Evolutionary conservation across 2,113 vertebrate species (phyloP), one percentile per base, ranked within the genome.

Genomic region (Tachycineta bicolor): DNA sequence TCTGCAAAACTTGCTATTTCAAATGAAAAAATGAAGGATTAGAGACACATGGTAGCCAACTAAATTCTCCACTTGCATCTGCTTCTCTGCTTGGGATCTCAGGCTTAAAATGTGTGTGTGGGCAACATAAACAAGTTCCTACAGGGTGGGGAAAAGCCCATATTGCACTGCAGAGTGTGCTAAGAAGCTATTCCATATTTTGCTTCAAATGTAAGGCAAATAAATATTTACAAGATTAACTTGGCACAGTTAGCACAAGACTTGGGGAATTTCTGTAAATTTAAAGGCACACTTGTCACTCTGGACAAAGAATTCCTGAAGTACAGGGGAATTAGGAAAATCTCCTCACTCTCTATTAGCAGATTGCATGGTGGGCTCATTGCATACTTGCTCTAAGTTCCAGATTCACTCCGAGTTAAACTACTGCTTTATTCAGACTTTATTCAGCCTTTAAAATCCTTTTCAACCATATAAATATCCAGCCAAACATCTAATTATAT

Each of bases 401-500:
- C 26, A 56, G 50, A 63, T 53, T 67, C 44, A 58, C n/a, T 47
- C 47, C 44, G 81, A 90, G 46, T 81, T 82, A 62, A 96, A 93
- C 18, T 50, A 21, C 33, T 85, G 60, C 70, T 97, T 91, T 60
- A 19, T 69, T 86, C n/a, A 79, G 43, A 47, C n/a, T 37, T 90
- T 25, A 80, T 34, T 82, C 44, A 94, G 79, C 37, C 11, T 95
- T 84, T 92, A 76, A 92, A 97, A 89, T 50, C 71, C 34, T 91
- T 84, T 64, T 89, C 83, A 95, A 80, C 79, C 56, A 80, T 25
- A 91, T 53, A 79, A 65, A 67, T 49, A 90, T 68, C 25, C 89
- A 96, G 63, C 62, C 85, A 96, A 96, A 97, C 50, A 84, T 63
- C 81, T 95, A 95, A 96, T 96, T 95, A 84, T 91, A 95, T 95